Evolutionary conservation across 2,797 vertebrate genomes (phyloP).

Genomic region (Bovichtus variegatus): DNA sequence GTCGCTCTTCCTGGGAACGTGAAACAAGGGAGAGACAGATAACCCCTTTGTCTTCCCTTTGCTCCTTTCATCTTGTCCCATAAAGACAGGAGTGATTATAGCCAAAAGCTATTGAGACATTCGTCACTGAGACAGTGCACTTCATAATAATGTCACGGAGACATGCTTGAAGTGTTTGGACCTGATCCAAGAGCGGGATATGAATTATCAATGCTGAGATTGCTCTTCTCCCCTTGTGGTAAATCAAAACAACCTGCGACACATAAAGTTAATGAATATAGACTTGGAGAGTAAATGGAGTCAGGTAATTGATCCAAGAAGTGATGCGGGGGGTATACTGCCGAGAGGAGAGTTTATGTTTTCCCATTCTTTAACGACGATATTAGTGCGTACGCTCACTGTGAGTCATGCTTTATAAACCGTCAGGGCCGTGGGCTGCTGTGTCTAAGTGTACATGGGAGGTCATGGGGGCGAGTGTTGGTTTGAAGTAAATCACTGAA

Average conservation of each 20-base stretch:
- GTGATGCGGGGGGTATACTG: constrained; percentile 50
- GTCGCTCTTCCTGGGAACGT: constrained; percentile 57
- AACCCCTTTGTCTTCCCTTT: constrained; percentile 56
- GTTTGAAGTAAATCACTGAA: constrained; percentile 66
- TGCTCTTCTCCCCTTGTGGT: constrained; percentile 13
- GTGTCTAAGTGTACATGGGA: constrained; percentile 48
- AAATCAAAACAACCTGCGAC: constrained; percentile 59
- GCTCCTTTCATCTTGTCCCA: constrained; percentile 58
- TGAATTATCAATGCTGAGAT: constrained; percentile 24
- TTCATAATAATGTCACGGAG: constrained; percentile 37
- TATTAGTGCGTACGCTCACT: constrained; percentile 42
- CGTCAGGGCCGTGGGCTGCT: constrained; percentile 31
- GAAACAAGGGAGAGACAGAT: constrained; percentile 55
- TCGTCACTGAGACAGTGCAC: constrained; percentile 44
- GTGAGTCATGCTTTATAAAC: constrained; percentile 71
- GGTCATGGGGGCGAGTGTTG: constrained; percentile 33
- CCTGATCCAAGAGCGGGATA: constrained; percentile 17
- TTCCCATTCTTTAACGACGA: constrained; percentile 41
- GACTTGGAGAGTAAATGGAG: constrained; percentile 44
- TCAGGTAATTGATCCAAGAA: constrained; percentile 67
- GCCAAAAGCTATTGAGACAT: constrained; percentile 27
- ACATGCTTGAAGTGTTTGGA: constrained; percentile 28
- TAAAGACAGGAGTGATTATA: constrained; percentile 49
- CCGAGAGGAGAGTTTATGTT: constrained; percentile 40
- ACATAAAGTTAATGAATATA: constrained; percentile 49